A percentile compares a stretch with the other conserved stretches of the same genome.
These are phyloP conservation scores for Onychostruthus taczanowskii DNA, from an alignment of 2,113 vertebrate genomes.

Conservation along the genomic window DNA sequence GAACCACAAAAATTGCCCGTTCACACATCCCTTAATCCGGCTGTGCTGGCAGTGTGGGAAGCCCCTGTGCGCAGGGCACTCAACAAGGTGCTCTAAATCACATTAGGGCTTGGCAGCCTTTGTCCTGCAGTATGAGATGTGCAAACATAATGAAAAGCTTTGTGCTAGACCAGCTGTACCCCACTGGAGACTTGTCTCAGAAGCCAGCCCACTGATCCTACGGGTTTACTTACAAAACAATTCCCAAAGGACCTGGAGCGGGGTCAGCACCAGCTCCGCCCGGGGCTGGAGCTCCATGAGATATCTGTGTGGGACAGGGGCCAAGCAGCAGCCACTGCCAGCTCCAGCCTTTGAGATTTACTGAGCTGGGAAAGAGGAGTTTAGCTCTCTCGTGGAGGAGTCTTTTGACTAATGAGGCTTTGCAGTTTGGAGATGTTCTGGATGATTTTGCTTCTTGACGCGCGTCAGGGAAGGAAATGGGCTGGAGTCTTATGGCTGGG, in stretches of 20 bases:
- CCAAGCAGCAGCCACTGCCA: neutral
- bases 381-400: neutral
- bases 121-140: neutral
- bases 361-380: neutral
- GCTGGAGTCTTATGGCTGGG: fast-evolving
- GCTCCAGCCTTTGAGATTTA: neutral
- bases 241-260: fast-evolving
- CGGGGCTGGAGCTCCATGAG: neutral
- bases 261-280: neutral
- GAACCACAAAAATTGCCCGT: neutral
- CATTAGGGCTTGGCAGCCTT: conserved; percentile 2
- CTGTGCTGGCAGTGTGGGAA: neutral
- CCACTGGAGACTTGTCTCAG: neutral
- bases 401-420: neutral
- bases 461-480: fast-evolving
- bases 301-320: neutral
- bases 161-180: neutral
- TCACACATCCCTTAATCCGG: neutral
- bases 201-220: neutral
- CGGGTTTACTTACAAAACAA: neutral
- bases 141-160: neutral
- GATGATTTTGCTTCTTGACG: neutral
- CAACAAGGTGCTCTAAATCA: neutral
- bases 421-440: neutral
- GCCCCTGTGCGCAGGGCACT: neutral